Conservation (phyloP, 2,797 vertebrate species). For the Telmatherina bonti region DNA sequence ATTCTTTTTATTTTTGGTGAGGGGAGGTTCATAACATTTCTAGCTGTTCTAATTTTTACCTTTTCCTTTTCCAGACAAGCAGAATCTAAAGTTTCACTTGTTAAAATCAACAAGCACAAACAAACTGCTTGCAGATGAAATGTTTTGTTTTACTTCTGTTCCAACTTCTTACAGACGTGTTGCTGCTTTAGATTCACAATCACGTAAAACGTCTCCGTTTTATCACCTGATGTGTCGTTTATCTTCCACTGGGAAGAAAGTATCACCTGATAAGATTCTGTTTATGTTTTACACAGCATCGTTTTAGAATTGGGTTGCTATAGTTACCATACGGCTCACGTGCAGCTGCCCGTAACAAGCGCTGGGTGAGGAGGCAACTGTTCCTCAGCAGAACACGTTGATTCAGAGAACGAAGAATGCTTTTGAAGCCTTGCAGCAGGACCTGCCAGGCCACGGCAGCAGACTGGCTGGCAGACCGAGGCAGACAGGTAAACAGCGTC, state of each 20-base stretch:
- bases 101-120: too few relatives aligned
- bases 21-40: too few relatives aligned
- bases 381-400: constrained; percentile 51
- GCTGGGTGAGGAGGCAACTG: constrained; percentile 28
- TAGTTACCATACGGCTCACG: constrained; percentile 40
- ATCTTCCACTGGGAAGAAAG: constrained; percentile 10
- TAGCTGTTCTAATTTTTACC: too few relatives aligned
- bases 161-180: too few relatives aligned
- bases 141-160: too few relatives aligned
- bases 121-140: too few relatives aligned
- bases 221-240: too few relatives aligned
- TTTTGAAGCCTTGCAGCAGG: constrained; percentile 38
- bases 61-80: too few relatives aligned
- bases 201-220: too few relatives aligned
- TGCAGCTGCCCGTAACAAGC: constrained; percentile 44
- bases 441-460: constrained; percentile 22
- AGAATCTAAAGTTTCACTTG: too few relatives aligned
- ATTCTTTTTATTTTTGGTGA: too few relatives aligned
- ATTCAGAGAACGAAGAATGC: constrained; percentile 60
- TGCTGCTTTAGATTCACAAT: too few relatives aligned
- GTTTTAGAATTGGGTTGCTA: constrained; percentile 40
- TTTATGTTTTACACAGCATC: background rate
- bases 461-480: constrained; percentile 60
- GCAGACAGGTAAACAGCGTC: constrained; percentile 74
- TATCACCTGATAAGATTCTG: constrained; percentile 1